phyloP scores from a whole-genome alignment of 1,140 invertebrate species.

The Diabrotica undecimpunctata region DNA sequence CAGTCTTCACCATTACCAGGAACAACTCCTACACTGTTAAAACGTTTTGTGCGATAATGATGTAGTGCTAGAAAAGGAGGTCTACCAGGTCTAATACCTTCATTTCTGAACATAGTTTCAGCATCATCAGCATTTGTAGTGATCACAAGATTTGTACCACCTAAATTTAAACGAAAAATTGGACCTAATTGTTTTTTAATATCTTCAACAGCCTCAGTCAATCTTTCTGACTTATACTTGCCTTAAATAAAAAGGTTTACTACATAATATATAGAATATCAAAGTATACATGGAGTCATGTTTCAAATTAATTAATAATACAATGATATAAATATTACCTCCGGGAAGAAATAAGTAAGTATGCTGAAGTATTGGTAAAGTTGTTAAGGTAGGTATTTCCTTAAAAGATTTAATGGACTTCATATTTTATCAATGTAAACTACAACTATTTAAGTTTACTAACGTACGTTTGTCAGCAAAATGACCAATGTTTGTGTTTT shows the following conservation, averaged over 20 bases:
- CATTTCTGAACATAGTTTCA: conserved; percentile 41
- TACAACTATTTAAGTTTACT: neutral
- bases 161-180: conserved; percentile 44
- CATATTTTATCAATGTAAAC: neutral
- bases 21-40: conserved; percentile 44
- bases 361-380: conserved; percentile 44
- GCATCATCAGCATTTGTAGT: conserved; percentile 43
- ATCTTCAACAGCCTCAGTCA: conserved; percentile 45
- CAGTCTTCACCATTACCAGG: conserved; percentile 47
- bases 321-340: conserved; percentile 29
- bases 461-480: no score
- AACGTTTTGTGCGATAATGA: conserved; percentile 39
- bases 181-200: conserved; percentile 41
- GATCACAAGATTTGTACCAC: conserved; percentile 40
- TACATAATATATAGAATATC: neutral
- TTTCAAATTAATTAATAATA: neutral
- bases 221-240: conserved; percentile 38
- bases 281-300: neutral
- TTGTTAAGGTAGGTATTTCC: conserved; percentile 38
- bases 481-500: no score
- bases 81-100: conserved; percentile 42
- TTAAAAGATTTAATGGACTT: conserved; percentile 33
- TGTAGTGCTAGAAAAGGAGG: conserved; percentile 44
- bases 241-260: conserved; percentile 28
- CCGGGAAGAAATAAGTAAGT: conserved; percentile 44